A percentile compares a stretch with the other conserved stretches of the same genome.
phyloP scores from a whole-genome alignment of 2,797 vertebrate genomes.

The Garrulus glandarius region DNA sequence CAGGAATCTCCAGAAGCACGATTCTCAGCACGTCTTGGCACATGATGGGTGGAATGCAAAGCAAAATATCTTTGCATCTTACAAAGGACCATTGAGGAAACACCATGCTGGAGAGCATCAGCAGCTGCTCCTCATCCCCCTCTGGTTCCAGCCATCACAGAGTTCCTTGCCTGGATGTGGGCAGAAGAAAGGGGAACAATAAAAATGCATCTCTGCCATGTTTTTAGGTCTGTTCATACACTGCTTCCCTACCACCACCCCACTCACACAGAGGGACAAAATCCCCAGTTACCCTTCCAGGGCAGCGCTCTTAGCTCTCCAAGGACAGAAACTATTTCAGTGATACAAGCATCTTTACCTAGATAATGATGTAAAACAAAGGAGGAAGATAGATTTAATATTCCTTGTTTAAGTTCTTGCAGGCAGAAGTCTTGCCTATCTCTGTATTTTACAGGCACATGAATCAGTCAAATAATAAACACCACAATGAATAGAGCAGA shows the following conservation, averaged over 20 bases:
- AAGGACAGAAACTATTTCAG: neutral
- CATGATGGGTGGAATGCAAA: neutral
- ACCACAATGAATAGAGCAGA: neutral
- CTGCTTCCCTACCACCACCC: neutral
- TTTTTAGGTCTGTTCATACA: neutral
- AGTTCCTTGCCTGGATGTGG: fast-evolving
- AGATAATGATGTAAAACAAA: neutral
- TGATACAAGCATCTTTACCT: neutral
- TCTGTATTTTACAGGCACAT: neutral
- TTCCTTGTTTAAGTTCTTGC: neutral
- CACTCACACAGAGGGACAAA: neutral
- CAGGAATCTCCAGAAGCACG: neutral
- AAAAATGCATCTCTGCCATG: neutral
- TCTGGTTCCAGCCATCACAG: neutral
- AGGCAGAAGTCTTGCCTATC: neutral
- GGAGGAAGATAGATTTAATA: neutral
- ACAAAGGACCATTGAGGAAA: neutral
- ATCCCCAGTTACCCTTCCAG: neutral
- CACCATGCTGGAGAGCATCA: neutral
- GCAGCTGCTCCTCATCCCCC: neutral
- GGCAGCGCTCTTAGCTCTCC: neutral
- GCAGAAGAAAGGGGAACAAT: neutral
- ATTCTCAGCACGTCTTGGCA: neutral
- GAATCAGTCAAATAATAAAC: neutral
- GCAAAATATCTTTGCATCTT: neutral